Evolutionary conservation across 2,113 vertebrate species (phyloP).

Genomic region (Tamias sibiricus): DNA sequence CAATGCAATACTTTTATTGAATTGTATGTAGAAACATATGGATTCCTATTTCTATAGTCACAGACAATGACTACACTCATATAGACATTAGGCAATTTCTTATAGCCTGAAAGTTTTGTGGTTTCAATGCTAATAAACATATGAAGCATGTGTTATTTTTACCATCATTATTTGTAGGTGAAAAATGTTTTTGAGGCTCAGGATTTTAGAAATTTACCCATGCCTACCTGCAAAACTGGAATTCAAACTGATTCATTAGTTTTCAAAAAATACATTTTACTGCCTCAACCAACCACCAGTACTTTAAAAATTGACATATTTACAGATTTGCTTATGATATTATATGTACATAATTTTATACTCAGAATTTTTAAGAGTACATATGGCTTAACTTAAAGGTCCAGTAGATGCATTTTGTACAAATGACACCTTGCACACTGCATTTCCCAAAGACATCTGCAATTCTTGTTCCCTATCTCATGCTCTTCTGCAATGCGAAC

Average conservation of each 20-base stretch:
- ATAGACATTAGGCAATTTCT: background rate
- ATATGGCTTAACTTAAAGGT: background rate
- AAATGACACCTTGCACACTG: background rate
- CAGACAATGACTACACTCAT: background rate
- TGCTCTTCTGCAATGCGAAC: background rate
- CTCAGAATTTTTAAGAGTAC: background rate
- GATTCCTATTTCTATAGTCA: background rate
- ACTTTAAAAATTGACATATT: slow-evolving; percentile 1
- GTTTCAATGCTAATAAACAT: background rate
- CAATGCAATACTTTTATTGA: background rate
- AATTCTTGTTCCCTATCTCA: background rate
- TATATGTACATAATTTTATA: background rate
- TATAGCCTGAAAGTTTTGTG: slow-evolving; percentile 4
- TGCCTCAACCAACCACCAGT: background rate
- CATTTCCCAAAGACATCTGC: background rate
- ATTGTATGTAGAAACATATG: background rate
- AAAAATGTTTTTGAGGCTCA: background rate
- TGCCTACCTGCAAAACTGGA: background rate
- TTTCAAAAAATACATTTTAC: background rate
- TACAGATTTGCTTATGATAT: background rate
- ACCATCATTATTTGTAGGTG: background rate
- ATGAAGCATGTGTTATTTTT: background rate
- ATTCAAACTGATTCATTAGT: background rate
- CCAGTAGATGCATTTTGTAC: background rate
- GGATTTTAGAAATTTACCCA: slow-evolving; percentile 1